These are phyloP conservation scores for Siphamia tubifer DNA, from an alignment of 2,113 vertebrate genomes.

Conservation along the genomic window DNA sequence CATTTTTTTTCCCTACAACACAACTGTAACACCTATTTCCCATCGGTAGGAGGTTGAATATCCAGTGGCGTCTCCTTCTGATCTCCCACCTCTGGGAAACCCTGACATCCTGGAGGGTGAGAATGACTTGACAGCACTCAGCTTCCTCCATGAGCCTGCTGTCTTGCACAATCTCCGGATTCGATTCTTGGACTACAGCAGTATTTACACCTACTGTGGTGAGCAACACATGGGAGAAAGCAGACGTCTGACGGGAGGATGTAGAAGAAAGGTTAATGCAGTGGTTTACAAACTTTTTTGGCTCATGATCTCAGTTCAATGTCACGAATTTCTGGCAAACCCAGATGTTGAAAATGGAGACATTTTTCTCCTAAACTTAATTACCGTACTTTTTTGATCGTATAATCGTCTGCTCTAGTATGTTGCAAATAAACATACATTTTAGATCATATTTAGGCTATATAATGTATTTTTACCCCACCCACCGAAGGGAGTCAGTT, in stretches of 20 bases:
- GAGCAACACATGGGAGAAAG: not conserved
- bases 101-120: conserved; percentile 80
- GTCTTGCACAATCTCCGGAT: conserved; percentile 82
- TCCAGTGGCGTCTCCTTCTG: conserved; percentile 41
- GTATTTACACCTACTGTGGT: conserved; percentile 85
- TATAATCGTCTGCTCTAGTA: no score
- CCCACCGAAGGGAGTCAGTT: no score
- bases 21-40: not conserved
- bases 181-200: conserved; percentile 82
- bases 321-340: no score
- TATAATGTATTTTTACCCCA: no score
- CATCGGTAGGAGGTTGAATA: conserved; percentile 59
- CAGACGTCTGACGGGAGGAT: fast-evolving
- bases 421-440: no score
- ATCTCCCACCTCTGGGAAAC: conserved; percentile 80
- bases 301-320: no score
- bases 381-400: no score
- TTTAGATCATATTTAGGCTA: no score
- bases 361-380: no score
- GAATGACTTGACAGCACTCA: conserved; percentile 80
- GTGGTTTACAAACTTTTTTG: no score
- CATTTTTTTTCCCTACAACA: not conserved
- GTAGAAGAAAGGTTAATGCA: no score
- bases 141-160: conserved; percentile 82
- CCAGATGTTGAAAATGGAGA: no score